Conservation (phyloP, 64 coral and sea anemone genomes). For the Anthopleura sola region DNA sequence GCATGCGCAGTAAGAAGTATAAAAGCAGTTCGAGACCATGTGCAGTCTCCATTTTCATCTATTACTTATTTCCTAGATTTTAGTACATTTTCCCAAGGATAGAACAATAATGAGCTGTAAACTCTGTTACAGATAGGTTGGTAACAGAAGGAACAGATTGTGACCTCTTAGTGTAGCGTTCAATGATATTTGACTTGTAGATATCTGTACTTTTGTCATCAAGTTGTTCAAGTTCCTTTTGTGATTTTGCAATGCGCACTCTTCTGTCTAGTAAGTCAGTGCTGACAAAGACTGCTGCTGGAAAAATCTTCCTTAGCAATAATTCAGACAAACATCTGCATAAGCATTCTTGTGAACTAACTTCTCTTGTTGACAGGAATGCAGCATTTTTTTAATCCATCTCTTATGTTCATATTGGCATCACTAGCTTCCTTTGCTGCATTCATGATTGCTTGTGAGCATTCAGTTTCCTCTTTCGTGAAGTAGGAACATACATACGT, state of each 20-base stretch:
- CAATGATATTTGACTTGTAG: slow-evolving; percentile 29
- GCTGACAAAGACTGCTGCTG: slow-evolving; percentile 29
- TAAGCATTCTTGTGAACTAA: slow-evolving; percentile 23
- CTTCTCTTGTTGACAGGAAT: slow-evolving; percentile 38
- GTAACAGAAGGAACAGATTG: slow-evolving; percentile 16
- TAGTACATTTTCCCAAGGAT: neutral
- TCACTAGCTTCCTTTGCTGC: slow-evolving; percentile 16
- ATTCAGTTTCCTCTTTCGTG: too few species aligned
- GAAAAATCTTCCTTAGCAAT: slow-evolving; percentile 29
- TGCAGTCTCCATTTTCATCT: neutral
- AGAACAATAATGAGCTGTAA: slow-evolving; percentile 32
- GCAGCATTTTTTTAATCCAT: slow-evolving; percentile 28
- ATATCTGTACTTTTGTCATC: slow-evolving; percentile 38
- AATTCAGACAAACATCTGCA: slow-evolving; percentile 34
- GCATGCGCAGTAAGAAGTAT: neutral
- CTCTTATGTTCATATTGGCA: slow-evolving; percentile 28
- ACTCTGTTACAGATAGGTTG: slow-evolving; percentile 24
- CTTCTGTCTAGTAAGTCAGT: slow-evolving; percentile 24
- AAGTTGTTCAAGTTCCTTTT: slow-evolving; percentile 31
- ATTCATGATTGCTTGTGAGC: too few species aligned
- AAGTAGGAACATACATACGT: slow-evolving; percentile 33
- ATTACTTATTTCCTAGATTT: neutral
- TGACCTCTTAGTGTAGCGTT: slow-evolving; percentile 26
- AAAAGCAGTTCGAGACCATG: neutral
- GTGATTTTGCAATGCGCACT: slow-evolving; percentile 9